Evolutionary conservation across 2,113 vertebrate species (phyloP), one percentile per base, ranked within the genome.

Genomic region (Pyrgilauda ruficollis): DNA sequence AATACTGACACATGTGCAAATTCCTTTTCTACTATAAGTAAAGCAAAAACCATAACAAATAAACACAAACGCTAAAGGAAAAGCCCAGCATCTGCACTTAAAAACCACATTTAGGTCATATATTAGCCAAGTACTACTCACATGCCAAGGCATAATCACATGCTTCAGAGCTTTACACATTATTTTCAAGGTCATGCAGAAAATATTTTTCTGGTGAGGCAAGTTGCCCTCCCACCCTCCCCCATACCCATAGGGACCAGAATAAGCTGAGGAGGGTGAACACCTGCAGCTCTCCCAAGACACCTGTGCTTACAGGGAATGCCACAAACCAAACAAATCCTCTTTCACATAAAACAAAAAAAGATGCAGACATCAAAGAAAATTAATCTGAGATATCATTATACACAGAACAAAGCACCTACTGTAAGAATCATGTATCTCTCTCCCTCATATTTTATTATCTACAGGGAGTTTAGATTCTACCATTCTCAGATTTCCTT

Each of bases 241-340:
- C 80, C 69, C 80, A 96, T 96, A 85, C 87, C 97, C 96, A 80
- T 14, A 84, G 97, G 94, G 96, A 97, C 69, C 76, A 81, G 75
- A 96, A 93, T 78, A 94, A 97, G 89, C 91, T 87, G 94, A 97
- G 92, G 85, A 95, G 74, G 89, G 89, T 96, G 96, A 97, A 96
- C 97, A 97, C 97, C 96, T 97, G 97, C 97, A 97, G 95, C 80
- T 95, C 89, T 95, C 94, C 87, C 75, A 96, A 94, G 95, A 93
- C 97, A 97, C 95, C 97, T 97, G 97, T 94, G 96, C 96, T 96
- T 95, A 93, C 94, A 83, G 31, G 31, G 69, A 94, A 94, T 94
- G 94, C 96, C 90, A 96, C 76, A 84, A 69, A 90, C 56, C 47
- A 78, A 96, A 95, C 93, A 94, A 94, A 96, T 95, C 90, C 90